Percentiles rank a stretch among this genome's conserved stretches.
Conservation (phyloP, 2,888 invertebrate genomes). For the Phyto melanocephala region DNA sequence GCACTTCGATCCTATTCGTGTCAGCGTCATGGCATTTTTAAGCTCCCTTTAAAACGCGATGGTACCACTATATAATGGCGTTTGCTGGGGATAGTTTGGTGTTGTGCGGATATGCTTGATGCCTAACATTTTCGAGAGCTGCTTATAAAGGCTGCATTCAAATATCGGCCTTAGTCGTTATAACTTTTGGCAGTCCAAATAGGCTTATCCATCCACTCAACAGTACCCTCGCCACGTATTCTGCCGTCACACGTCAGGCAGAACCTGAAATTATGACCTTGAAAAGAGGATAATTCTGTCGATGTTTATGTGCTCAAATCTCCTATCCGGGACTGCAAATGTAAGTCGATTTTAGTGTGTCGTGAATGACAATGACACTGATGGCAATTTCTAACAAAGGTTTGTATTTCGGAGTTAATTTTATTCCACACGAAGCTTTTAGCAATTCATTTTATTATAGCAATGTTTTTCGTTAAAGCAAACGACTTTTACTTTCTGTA, state of each 20-base stretch:
- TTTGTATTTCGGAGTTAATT: conserved; percentile 1
- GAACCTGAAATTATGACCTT: too few relatives aligned
- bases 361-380: too few relatives aligned
- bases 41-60: too few relatives aligned
- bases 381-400: too few relatives aligned
- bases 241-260: background rate
- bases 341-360: too few relatives aligned
- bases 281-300: background rate
- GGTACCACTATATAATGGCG: too few relatives aligned
- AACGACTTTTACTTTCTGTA: background rate
- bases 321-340: conserved; percentile 2
- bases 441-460: conserved; percentile 18
- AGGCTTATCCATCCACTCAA: too few relatives aligned
- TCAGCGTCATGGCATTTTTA: too few relatives aligned
- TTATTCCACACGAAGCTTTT: conserved; percentile 27
- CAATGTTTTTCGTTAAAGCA: background rate
- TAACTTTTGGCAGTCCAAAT: too few relatives aligned
- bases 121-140: conserved; percentile 48
- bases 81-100: too few relatives aligned
- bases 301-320: conserved; percentile 13
- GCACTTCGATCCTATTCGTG: conserved; percentile 43
- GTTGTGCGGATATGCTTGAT: too few relatives aligned
- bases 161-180: conserved; percentile 61
- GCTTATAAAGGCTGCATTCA: conserved; percentile 44
- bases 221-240: background rate